These are phyloP conservation scores for Ailuropoda melanoleuca DNA, from an alignment of 2,113 vertebrate species.

Conservation along the genomic window DNA sequence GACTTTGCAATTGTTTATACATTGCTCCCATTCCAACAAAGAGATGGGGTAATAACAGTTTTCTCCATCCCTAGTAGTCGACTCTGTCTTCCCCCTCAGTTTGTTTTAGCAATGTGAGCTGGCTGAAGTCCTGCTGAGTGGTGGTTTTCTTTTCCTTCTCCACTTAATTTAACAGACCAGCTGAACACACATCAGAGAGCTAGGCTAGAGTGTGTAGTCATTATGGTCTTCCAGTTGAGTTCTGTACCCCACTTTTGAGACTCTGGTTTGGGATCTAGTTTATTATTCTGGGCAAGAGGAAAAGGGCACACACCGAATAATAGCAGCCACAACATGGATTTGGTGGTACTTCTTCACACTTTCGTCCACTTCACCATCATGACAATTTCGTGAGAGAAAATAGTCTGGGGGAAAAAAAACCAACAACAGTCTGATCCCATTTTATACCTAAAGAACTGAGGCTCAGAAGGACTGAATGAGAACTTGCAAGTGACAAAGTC, in stretches of 20 bases:
- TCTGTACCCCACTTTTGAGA: conserved; percentile 46
- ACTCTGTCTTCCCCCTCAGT: conserved; percentile 11
- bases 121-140: conserved; percentile 62
- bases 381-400: conserved; percentile 21
- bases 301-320: conserved; percentile 53
- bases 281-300: conserved; percentile 71
- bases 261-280: conserved; percentile 60
- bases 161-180: conserved; percentile 74
- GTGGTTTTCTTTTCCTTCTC: conserved; percentile 74
- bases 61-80: conserved; percentile 21
- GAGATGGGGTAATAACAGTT: conserved; percentile 41
- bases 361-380: background rate
- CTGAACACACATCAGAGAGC: conserved; percentile 72
- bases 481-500: background rate
- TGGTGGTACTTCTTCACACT: background rate
- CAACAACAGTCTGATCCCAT: background rate
- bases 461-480: background rate
- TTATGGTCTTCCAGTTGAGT: conserved; percentile 60
- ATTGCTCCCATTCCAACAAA: conserved; percentile 44
- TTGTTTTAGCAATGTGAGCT: conserved; percentile 71
- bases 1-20: conserved; percentile 45
- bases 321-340: conserved; percentile 15
- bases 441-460: conserved; percentile 6
- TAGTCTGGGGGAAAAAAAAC: background rate
- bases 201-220: conserved; percentile 41